phyloP scores from a whole-genome alignment of 2,797 vertebrate species.

The Eulemur albifrons region DNA sequence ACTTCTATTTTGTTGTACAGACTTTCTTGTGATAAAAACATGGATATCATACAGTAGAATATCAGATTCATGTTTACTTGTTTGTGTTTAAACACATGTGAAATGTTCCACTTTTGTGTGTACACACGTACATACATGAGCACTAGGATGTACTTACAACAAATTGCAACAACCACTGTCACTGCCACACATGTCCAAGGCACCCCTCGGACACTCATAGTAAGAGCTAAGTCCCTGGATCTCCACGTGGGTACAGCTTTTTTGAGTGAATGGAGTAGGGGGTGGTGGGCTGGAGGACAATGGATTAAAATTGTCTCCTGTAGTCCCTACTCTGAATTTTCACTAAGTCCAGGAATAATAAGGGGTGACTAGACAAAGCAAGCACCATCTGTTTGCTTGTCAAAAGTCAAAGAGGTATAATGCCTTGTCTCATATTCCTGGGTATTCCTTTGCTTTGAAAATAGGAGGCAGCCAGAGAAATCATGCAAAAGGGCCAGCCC shows the following conservation, averaged over 20 bases:
- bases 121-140: background rate
- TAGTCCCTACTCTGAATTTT: background rate
- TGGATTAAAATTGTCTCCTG: background rate
- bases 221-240: background rate
- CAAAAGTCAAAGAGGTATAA: background rate
- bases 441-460: background rate
- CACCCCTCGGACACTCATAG: background rate
- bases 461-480: background rate
- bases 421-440: background rate
- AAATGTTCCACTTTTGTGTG: background rate
- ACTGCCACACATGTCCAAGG: background rate
- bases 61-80: background rate
- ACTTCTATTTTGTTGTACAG: background rate
- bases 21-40: slow-evolving; percentile 2
- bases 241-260: background rate
- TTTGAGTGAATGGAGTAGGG: background rate
- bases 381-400: background rate
- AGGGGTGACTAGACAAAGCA: background rate
- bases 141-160: background rate
- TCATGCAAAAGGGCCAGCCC: background rate
- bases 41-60: background rate
- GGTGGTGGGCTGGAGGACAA: background rate
- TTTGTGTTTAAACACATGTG: background rate
- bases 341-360: background rate
- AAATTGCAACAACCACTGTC: background rate